A percentile compares a stretch with the other conserved stretches of the same genome.
phyloP scores from a whole-genome alignment of 1,140 invertebrate genomes.

The Gryon sp. region DNA sequence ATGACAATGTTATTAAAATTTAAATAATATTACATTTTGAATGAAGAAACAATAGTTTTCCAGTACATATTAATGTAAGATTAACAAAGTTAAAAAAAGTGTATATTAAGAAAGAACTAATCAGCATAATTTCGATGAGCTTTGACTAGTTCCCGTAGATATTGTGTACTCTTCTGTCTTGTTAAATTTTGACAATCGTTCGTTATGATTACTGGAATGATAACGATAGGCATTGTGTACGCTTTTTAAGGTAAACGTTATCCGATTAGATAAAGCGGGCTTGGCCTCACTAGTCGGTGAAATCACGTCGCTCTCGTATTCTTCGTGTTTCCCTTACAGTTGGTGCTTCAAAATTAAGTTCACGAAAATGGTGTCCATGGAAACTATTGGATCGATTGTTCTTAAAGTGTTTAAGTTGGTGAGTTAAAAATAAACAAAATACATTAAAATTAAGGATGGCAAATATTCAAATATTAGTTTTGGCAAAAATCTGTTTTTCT shows the following conservation, averaged over 20 bases:
- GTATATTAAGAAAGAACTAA: too few relatives aligned
- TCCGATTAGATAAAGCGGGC: slow-evolving; percentile 79
- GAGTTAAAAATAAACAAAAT: slow-evolving; percentile 74
- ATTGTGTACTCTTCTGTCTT: too few relatives aligned
- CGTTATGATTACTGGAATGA: slow-evolving; percentile 18
- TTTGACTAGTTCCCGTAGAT: too few relatives aligned
- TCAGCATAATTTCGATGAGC: too few relatives aligned
- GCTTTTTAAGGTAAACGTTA: slow-evolving; percentile 61
- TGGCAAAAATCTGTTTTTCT: too few relatives aligned
- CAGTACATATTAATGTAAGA: too few relatives aligned
- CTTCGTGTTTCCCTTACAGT: slow-evolving; percentile 34
- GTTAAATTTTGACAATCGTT: slow-evolving; percentile 44
- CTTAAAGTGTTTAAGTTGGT: slow-evolving; percentile 90
- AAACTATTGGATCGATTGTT: slow-evolving; percentile 87
- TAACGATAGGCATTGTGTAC: slow-evolving; percentile 39
- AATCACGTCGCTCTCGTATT: slow-evolving; percentile 64
- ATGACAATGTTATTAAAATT: too few relatives aligned
- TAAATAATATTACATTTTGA: too few relatives aligned
- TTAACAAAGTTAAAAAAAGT: too few relatives aligned
- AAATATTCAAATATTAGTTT: too few relatives aligned
- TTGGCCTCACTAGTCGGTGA: slow-evolving; percentile 65
- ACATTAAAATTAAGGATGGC: too few relatives aligned
- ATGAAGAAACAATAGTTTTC: too few relatives aligned
- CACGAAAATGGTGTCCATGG: slow-evolving; percentile 85
- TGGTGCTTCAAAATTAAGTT: slow-evolving; percentile 32